phyloP scores from a whole-genome alignment of 2,113 vertebrate species.

The Siphamia tubifer region DNA sequence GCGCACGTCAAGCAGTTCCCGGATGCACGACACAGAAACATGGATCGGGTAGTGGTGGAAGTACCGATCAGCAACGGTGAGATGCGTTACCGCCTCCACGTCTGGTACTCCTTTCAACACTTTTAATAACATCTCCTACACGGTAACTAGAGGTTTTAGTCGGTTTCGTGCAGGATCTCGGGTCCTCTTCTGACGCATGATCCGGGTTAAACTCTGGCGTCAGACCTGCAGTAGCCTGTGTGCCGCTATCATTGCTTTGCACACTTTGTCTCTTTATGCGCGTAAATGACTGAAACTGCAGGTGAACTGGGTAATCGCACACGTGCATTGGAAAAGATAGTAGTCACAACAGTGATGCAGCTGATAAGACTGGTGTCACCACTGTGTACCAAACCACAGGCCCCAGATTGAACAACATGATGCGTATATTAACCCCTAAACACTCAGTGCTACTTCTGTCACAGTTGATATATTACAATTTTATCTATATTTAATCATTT shows the following conservation, averaged over 20 bases:
- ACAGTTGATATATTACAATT: too few relatives aligned
- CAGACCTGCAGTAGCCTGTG: constrained; percentile 6
- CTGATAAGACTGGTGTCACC: constrained; percentile 1
- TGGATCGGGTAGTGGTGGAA: constrained; percentile 74
- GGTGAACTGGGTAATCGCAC: not conserved
- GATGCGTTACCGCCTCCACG: constrained; percentile 32
- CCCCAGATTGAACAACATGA: not conserved
- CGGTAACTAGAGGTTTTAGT: not conserved
- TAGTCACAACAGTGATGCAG: not conserved
- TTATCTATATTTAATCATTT: too few relatives aligned
- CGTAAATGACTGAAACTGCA: not conserved
- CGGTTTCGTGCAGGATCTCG: not conserved
- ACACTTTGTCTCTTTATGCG: not conserved
- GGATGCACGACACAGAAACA: constrained; percentile 67
- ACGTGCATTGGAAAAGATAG: not conserved
- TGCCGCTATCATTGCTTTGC: not conserved
- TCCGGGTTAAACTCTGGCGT: too few relatives aligned
- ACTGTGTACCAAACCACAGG: not conserved
- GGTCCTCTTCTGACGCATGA: constrained; percentile 35
- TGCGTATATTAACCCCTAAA: too few relatives aligned
- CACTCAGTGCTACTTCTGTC: too few relatives aligned
- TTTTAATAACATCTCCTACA: not conserved
- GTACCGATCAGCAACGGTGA: constrained; percentile 75
- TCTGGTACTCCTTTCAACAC: constrained; percentile 11
- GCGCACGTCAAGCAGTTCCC: constrained; percentile 74